A percentile compares a stretch with the other conserved stretches of the same genome.
Evolutionary conservation across 2,113 vertebrate genomes (phyloP).

Genomic region (Pseudorectes ferrugineus): DNA sequence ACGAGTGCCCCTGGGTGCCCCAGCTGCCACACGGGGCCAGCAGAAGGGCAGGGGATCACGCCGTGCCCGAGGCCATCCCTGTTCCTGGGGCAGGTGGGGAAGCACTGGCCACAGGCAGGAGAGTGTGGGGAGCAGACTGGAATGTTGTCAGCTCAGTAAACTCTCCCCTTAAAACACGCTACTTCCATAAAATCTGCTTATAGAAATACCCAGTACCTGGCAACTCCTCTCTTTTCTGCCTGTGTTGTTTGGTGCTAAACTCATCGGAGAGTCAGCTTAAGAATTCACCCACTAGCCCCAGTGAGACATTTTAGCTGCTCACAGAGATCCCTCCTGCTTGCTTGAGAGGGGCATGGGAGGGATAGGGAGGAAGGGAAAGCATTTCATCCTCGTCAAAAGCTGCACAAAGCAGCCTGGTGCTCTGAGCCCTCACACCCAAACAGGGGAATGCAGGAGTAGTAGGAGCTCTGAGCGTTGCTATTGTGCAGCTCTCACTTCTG

Average conservation of each 20-base stretch:
- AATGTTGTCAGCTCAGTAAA: background rate
- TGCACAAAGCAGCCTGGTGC: background rate
- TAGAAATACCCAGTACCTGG: background rate
- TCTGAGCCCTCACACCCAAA: background rate
- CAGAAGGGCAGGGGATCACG: accelerated
- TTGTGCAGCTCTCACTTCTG: background rate
- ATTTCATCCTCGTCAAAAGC: background rate
- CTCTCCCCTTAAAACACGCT: background rate
- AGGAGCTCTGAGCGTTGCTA: background rate
- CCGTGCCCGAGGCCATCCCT: background rate
- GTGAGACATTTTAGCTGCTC: background rate
- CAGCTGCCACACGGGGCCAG: accelerated
- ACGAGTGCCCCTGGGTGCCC: background rate
- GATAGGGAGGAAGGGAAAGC: background rate
- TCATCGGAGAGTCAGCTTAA: background rate
- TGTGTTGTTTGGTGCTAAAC: background rate
- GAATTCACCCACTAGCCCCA: background rate
- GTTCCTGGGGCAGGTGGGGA: background rate
- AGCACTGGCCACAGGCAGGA: accelerated
- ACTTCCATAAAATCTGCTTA: background rate
- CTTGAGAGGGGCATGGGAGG: background rate
- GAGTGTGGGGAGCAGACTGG: background rate
- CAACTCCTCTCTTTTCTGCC: background rate
- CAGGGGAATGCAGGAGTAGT: accelerated
- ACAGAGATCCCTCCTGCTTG: background rate